Conservation (phyloP, 2,113 vertebrate genomes). For the Zosterops japonicus region DNA sequence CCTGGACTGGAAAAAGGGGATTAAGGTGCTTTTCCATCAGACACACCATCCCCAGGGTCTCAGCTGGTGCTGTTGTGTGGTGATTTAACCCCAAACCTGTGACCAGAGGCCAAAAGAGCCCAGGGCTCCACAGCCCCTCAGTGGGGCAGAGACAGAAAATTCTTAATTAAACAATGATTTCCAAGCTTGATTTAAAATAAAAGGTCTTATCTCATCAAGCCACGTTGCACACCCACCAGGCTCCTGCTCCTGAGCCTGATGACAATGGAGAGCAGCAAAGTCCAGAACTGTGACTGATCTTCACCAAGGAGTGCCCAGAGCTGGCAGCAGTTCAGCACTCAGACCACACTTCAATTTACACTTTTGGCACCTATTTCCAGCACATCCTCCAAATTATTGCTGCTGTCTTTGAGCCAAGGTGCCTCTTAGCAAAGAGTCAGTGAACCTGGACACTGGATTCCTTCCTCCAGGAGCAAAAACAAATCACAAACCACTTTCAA, state of each 20-base stretch:
- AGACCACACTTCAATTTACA: slow-evolving; percentile 54
- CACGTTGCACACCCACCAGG: background rate
- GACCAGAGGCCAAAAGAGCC: background rate
- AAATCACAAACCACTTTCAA: slow-evolving; percentile 37
- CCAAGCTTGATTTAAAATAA: background rate
- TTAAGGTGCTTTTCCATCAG: background rate
- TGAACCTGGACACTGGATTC: slow-evolving; percentile 2
- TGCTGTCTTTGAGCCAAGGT: slow-evolving; percentile 48
- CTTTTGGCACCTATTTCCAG: slow-evolving; percentile 44
- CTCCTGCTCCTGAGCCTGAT: background rate
- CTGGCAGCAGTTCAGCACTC: slow-evolving; percentile 44
- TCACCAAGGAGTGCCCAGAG: slow-evolving; percentile 33
- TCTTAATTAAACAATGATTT: background rate
- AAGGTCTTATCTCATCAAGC: background rate
- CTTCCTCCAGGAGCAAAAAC: slow-evolving; percentile 34
- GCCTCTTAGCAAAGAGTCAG: slow-evolving; percentile 35
- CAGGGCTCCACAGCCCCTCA: background rate
- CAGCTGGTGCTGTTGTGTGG: background rate
- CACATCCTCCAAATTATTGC: slow-evolving; percentile 38
- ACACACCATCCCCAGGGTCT: background rate
- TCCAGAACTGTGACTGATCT: slow-evolving; percentile 38
- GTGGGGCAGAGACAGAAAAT: background rate
- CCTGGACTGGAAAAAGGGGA: background rate
- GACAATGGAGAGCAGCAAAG: slow-evolving; percentile 9
- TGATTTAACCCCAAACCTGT: background rate